A percentile compares a stretch with the other conserved stretches of the same genome.
Evolutionary conservation across 2,797 vertebrate genomes (phyloP).

Genomic region (Sebastolobus alascanus): DNA sequence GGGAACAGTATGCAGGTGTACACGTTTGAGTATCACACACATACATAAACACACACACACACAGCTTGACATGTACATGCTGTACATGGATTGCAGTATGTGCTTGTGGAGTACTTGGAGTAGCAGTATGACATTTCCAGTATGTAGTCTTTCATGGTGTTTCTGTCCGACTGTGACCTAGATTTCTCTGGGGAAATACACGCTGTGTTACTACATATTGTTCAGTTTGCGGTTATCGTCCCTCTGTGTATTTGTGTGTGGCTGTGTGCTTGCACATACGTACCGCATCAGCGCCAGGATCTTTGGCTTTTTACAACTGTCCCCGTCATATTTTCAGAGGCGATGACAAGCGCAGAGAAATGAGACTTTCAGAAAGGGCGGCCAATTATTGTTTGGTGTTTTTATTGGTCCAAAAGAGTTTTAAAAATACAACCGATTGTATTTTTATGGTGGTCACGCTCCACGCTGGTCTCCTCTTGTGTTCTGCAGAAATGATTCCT

Average conservation of each 20-base stretch:
- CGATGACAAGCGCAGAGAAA: conserved; percentile 75
- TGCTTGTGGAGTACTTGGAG: conserved; percentile 32
- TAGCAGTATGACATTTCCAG: conserved; percentile 52
- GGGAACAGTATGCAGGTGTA: conserved; percentile 47
- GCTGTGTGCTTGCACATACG: conserved; percentile 13
- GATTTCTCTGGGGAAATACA: conserved; percentile 69
- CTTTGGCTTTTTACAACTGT: conserved; percentile 67
- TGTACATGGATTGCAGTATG: conserved; percentile 48
- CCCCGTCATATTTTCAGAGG: conserved; percentile 76
- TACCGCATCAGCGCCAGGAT: conserved; percentile 41
- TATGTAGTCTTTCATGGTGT: conserved; percentile 50
- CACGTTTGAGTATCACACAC: conserved; percentile 18
- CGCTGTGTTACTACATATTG: conserved; percentile 60
- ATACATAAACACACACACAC: not conserved
- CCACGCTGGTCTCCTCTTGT: conserved; percentile 68
- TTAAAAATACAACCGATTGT: conserved; percentile 77
- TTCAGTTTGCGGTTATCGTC: conserved; percentile 63
- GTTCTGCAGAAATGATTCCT: conserved; percentile 72
- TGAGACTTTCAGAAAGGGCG: conserved; percentile 52
- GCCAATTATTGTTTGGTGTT: conserved; percentile 77
- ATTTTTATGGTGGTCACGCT: conserved; percentile 75
- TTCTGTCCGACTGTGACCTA: conserved; percentile 70
- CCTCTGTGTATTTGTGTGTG: conserved; percentile 41
- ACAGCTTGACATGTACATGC: conserved; percentile 23
- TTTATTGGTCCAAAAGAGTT: conserved; percentile 80